These are phyloP conservation scores for Peromyscus leucopus DNA, from an alignment of 2,113 vertebrate genomes.

Conservation along the genomic window DNA sequence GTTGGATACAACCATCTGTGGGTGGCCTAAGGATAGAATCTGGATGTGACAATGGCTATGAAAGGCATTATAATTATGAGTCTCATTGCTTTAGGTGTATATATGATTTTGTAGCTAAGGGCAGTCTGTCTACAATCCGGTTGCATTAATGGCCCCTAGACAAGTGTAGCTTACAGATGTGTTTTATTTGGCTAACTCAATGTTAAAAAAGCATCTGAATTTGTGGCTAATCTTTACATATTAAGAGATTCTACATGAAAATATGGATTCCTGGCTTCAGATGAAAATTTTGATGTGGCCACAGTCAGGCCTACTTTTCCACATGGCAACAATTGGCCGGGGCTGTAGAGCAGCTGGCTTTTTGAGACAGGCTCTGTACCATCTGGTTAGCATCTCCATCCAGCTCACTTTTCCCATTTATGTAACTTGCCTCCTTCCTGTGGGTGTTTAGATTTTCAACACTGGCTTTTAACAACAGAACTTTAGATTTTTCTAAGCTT, in stretches of 20 bases:
- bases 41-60: slow-evolving; percentile 64
- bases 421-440: slow-evolving; percentile 65
- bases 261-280: slow-evolving; percentile 65
- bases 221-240: slow-evolving; percentile 73
- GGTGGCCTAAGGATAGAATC: slow-evolving; percentile 37
- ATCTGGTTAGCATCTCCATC: slow-evolving; percentile 72
- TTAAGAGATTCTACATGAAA: slow-evolving; percentile 65
- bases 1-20: background rate
- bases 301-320: slow-evolving; percentile 46
- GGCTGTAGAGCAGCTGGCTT: slow-evolving; percentile 67
- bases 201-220: slow-evolving; percentile 72
- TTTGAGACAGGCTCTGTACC: slow-evolving; percentile 46
- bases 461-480: slow-evolving; percentile 46
- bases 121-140: slow-evolving; percentile 13
- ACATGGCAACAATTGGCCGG: slow-evolving; percentile 60
- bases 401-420: slow-evolving; percentile 68
- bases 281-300: slow-evolving; percentile 50
- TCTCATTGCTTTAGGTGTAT: slow-evolving; percentile 55
- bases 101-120: slow-evolving; percentile 49
- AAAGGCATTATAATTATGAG: slow-evolving; percentile 39
- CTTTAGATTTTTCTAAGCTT: slow-evolving; percentile 59
- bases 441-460: slow-evolving; percentile 65
- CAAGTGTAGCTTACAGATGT: slow-evolving; percentile 70
- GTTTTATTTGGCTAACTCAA: slow-evolving; percentile 69
- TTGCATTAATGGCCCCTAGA: slow-evolving; percentile 41